Evolutionary conservation across 2,113 vertebrate species (phyloP).

Genomic region (Pseudorasbora parva): DNA sequence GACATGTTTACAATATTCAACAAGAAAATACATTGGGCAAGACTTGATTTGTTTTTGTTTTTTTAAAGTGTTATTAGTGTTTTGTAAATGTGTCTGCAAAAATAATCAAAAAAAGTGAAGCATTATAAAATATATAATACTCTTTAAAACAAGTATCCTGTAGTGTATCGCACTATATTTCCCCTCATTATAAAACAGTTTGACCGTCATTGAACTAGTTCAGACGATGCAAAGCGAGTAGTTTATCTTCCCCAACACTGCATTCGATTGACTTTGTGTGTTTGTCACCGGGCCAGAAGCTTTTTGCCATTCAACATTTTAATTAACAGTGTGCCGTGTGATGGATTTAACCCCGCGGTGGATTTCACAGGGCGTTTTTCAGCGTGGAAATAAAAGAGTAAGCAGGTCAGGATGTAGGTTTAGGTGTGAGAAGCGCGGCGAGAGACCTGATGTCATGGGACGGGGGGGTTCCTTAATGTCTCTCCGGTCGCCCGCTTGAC

Average conservation of each 20-base stretch:
- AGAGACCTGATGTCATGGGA: slow-evolving; percentile 47
- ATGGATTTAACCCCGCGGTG: slow-evolving; percentile 6
- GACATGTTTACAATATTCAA: background rate
- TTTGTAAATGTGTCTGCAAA: too few relatives aligned
- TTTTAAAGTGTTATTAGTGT: too few relatives aligned
- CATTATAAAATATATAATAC: background rate
- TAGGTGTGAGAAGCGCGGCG: slow-evolving; percentile 31
- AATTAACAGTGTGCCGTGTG: background rate
- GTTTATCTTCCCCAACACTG: background rate
- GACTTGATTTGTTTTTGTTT: background rate
- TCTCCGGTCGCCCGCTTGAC: slow-evolving; percentile 69
- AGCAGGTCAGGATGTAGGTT: slow-evolving; percentile 15
- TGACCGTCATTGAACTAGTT: background rate
- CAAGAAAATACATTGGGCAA: background rate
- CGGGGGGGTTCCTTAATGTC: slow-evolving; percentile 17
- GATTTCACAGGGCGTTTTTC: background rate
- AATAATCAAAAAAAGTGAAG: background rate
- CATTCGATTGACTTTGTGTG: background rate
- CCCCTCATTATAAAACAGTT: background rate
- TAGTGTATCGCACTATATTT: background rate
- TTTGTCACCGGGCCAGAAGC: background rate
- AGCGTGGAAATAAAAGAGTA: slow-evolving; percentile 11
- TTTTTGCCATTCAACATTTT: background rate
- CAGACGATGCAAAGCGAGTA: background rate
- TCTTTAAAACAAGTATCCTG: background rate